Percentiles rank a stretch among this genome's conserved stretches.
phyloP scores from a whole-genome alignment of 2,113 vertebrate genomes.

The Crotalus horridus region DNA sequence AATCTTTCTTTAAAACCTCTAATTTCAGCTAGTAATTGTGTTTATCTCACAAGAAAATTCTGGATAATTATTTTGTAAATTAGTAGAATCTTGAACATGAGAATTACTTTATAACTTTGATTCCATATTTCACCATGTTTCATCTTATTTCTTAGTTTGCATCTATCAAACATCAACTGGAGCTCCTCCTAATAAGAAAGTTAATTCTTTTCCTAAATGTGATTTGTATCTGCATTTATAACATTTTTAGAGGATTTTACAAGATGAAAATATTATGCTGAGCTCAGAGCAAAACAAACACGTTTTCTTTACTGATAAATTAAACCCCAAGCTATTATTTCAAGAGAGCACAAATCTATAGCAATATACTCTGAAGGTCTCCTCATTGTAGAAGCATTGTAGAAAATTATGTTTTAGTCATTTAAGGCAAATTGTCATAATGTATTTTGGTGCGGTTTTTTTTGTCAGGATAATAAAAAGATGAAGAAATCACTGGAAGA shows the following conservation, averaged over 20 bases:
- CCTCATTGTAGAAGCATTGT: background rate
- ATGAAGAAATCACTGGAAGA: conserved; percentile 95
- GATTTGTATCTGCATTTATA: background rate
- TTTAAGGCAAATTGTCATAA: background rate
- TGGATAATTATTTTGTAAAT: background rate
- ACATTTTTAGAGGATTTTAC: background rate
- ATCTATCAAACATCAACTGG: background rate
- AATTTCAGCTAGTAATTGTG: background rate
- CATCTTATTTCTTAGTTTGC: background rate
- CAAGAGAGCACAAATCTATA: background rate
- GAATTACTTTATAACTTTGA: background rate
- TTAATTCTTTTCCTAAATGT: background rate
- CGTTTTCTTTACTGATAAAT: background rate
- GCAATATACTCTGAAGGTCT: background rate
- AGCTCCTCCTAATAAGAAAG: background rate
- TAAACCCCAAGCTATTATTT: background rate
- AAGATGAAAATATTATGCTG: background rate
- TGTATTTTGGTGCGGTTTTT: conserved; percentile 7
- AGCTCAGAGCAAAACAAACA: background rate
- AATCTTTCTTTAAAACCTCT: background rate
- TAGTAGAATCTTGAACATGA: background rate
- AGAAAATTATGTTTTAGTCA: background rate
- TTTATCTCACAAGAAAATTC: background rate
- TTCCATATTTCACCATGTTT: background rate
- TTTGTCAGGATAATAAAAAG: conserved; percentile 91